phyloP scores from a whole-genome alignment of 2,797 vertebrate species.

The Lacerta bilineata region DNA sequence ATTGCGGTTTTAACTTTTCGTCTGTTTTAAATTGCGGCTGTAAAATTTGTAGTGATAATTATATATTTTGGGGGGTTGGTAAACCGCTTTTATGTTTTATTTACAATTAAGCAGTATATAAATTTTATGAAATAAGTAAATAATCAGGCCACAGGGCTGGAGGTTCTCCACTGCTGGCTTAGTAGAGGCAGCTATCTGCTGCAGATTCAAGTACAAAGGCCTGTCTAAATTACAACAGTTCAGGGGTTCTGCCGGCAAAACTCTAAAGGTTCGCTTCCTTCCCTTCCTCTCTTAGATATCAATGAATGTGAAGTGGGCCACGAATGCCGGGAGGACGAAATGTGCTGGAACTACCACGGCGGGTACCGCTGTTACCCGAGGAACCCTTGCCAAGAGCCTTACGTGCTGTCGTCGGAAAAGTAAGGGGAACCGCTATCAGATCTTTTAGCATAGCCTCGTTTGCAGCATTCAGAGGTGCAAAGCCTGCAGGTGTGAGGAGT shows the following conservation, averaged over 20 bases:
- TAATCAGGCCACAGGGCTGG: neutral
- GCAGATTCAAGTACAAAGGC: neutral
- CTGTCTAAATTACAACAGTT: too few species aligned
- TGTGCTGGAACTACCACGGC: constrained; percentile 96
- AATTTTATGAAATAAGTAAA: too few species aligned
- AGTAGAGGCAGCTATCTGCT: neutral
- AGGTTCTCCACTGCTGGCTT: neutral
- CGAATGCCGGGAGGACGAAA: constrained; percentile 91
- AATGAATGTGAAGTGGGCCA: constrained; percentile 95
- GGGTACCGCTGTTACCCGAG: constrained; percentile 95
- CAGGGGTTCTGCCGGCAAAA: neutral
- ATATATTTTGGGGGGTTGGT: too few species aligned
- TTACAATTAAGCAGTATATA: too few species aligned
- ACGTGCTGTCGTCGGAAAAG: constrained; percentile 91
- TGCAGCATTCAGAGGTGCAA: neutral
- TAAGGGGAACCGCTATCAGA: constrained; percentile 75
- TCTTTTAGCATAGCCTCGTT: neutral
- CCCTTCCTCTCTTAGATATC: constrained; percentile 84
- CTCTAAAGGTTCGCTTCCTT: neutral
- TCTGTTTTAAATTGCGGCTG: too few species aligned
- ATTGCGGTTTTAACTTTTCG: too few species aligned
- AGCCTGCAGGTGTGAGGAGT: neutral
- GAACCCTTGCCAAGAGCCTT: constrained; percentile 95
- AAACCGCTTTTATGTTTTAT: too few species aligned
- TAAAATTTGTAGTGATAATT: too few species aligned